Evolutionary conservation across 2,113 vertebrate genomes (phyloP).

Genomic region (Hydropotes inermis): DNA sequence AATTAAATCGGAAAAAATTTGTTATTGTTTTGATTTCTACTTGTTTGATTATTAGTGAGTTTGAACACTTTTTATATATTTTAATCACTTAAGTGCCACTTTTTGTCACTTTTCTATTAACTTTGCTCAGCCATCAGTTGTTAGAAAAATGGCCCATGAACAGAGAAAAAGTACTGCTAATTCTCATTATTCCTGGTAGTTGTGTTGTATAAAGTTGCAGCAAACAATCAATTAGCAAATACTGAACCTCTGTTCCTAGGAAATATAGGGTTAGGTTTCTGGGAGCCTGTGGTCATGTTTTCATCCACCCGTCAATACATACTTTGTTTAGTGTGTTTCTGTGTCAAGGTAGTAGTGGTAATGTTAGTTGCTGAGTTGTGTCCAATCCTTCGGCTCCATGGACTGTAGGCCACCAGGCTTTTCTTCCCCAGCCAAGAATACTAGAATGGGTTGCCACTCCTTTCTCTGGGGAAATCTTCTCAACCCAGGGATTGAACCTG

Average conservation of each 20-base stretch:
- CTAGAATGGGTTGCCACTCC: not conserved
- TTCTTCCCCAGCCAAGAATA: not conserved
- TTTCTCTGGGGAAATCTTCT: not conserved
- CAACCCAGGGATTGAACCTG: not conserved
- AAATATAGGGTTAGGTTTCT: not conserved
- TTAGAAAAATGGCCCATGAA: not conserved
- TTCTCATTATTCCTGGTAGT: not conserved
- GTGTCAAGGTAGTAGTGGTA: not conserved
- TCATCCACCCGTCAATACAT: not conserved
- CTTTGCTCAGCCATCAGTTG: not conserved
- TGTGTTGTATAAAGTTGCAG: not conserved
- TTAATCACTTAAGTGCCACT: not conserved
- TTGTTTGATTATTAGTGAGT: not conserved
- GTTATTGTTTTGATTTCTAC: not conserved
- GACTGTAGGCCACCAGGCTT: not conserved
- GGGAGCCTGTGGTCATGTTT: not conserved
- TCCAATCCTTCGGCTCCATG: not conserved
- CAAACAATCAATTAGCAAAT: not conserved
- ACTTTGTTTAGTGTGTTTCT: not conserved
- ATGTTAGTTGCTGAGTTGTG: not conserved
- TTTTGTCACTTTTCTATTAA: slow-evolving; percentile 16
- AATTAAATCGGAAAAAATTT: not conserved
- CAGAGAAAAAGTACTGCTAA: not conserved
- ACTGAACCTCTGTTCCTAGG: not conserved
- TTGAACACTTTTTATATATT: not conserved